Percentiles rank a stretch among this genome's conserved stretches.
These are phyloP conservation scores for Eurytoma adleriae DNA, from an alignment of 2,888 invertebrate genomes.

Conservation along the genomic window DNA sequence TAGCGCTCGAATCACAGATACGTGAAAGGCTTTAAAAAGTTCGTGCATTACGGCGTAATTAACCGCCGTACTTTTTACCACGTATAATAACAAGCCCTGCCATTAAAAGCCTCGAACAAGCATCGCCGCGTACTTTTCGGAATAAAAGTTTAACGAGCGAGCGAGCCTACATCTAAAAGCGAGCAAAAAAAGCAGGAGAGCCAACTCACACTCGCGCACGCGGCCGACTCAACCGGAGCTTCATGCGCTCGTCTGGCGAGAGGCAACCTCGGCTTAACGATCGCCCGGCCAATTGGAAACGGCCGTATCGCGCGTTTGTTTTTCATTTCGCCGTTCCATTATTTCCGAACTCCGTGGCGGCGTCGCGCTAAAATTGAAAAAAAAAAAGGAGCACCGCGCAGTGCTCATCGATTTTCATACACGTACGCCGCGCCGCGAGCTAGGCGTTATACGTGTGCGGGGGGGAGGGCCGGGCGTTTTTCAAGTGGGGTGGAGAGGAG, in stretches of 20 bases:
- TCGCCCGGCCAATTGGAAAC: constrained; percentile 31
- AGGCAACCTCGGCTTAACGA: constrained; percentile 30
- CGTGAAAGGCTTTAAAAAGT: too few relatives aligned
- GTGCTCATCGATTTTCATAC: constrained; percentile 43
- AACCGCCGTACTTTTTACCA: too few relatives aligned
- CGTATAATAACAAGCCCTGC: too few relatives aligned
- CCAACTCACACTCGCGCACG: neutral
- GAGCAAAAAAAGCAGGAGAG: neutral
- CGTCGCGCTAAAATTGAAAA: constrained; percentile 38
- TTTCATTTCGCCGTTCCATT: constrained; percentile 49
- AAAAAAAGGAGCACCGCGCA: neutral
- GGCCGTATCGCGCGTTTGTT: constrained; percentile 23
- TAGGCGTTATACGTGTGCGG: too few relatives aligned
- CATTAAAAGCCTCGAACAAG: neutral
- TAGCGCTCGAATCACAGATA: too few relatives aligned
- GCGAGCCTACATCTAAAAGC: neutral
- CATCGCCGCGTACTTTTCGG: constrained; percentile 23
- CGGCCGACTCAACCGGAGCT: too few relatives aligned
- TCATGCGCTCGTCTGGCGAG: too few relatives aligned
- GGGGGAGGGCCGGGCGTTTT: neutral
- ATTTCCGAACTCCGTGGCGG: constrained; percentile 13
- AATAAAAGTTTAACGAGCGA: constrained; percentile 21
- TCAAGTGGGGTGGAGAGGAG: neutral
- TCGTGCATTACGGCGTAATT: too few relatives aligned
- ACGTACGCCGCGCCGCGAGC: too few relatives aligned